Evolutionary conservation across 2,113 vertebrate species (phyloP).

Genomic region (Vulpes ferrilata): DNA sequence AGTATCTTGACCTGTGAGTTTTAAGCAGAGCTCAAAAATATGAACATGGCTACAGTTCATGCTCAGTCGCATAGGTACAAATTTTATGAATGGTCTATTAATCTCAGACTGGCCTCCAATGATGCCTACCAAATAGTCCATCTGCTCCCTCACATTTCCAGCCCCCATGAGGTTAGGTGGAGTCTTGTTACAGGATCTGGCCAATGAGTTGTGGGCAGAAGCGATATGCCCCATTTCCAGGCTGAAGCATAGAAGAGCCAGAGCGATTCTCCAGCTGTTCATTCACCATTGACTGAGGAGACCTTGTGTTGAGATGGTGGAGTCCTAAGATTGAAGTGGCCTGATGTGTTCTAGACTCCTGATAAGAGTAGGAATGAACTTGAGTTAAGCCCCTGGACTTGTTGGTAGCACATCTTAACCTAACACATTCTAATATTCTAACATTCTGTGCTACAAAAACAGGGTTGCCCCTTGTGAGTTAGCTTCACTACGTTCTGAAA

Average conservation of each 20-base stretch:
- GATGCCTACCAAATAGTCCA: background rate
- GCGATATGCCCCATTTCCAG: background rate
- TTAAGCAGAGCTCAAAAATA: slow-evolving; percentile 24
- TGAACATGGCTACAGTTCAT: background rate
- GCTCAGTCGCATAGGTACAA: background rate
- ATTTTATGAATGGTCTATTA: slow-evolving; percentile 1
- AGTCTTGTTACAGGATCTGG: background rate
- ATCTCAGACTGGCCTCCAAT: background rate
- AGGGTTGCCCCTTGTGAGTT: background rate
- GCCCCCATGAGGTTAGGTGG: background rate
- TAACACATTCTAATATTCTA: background rate
- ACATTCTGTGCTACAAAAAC: background rate
- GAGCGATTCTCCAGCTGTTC: background rate
- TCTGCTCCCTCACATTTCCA: background rate
- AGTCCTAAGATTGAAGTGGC: background rate
- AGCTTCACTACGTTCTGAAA: background rate
- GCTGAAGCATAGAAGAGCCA: background rate
- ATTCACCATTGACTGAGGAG: background rate
- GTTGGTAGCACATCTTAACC: background rate
- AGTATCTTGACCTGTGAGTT: background rate
- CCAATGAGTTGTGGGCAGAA: background rate
- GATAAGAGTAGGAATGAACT: background rate
- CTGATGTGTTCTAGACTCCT: background rate
- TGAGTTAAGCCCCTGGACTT: background rate
- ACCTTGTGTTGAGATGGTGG: background rate